These are phyloP conservation scores for Anguilla megastoma DNA, from an alignment of 2,797 vertebrate species.

Conservation along the genomic window DNA sequence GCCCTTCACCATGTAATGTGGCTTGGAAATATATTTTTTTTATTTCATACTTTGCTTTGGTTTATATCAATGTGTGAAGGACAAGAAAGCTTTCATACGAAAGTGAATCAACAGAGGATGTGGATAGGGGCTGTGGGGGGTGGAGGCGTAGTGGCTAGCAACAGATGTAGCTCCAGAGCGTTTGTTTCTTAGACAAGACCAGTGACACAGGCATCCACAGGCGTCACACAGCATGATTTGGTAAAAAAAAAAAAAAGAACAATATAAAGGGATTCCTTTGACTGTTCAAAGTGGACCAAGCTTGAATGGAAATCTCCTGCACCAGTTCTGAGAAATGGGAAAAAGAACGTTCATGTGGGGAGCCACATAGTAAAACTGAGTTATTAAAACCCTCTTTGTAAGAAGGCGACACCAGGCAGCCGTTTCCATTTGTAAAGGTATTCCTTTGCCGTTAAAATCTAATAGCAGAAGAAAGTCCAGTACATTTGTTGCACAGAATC, in stretches of 20 bases:
- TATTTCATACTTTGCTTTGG: not conserved
- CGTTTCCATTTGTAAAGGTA: not conserved
- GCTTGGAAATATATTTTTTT: conserved; percentile 19
- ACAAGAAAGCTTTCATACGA: not conserved
- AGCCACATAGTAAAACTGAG: not conserved
- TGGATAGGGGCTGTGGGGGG: too few species aligned
- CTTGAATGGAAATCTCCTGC: not conserved
- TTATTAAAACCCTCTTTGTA: conserved; percentile 11
- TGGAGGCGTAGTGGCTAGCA: not conserved
- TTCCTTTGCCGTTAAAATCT: conserved; percentile 3
- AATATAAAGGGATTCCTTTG: not conserved
- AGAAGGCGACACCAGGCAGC: not conserved
- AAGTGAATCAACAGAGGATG: not conserved
- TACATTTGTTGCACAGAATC: conserved; percentile 16
- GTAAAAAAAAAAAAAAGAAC: not conserved
- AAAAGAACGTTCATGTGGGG: not conserved
- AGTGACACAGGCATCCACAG: not conserved
- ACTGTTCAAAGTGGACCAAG: not conserved
- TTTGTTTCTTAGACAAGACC: not conserved
- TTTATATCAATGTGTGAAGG: conserved; percentile 16
- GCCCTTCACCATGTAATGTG: conserved; percentile 19
- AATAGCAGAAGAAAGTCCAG: not conserved
- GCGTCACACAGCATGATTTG: not conserved
- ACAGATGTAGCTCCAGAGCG: not conserved
- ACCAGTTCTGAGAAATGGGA: not conserved